Evolutionary conservation across 2,113 vertebrate genomes (phyloP), one percentile per base, ranked within the genome.

Genomic region (Fulica atra): DNA sequence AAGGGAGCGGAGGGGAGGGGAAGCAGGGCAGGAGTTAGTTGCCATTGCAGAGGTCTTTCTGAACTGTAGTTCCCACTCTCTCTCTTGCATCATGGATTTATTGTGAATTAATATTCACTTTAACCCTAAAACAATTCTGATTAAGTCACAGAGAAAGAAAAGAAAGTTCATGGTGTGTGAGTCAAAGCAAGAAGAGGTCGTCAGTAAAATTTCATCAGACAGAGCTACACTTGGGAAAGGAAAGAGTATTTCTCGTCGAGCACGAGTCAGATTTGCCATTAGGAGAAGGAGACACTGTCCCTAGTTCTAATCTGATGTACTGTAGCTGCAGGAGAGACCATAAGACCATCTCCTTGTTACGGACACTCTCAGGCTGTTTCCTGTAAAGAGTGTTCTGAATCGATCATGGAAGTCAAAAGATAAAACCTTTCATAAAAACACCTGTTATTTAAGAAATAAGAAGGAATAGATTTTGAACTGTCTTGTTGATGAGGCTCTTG

Each of bases 231-330:
- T 90, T 57, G 57, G 60, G 38, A 46, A 36, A n/a, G 21, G 40
- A 42, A 59, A 36, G 31, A 26, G 19, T 10, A 0, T 65, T 82
- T 90, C 85, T 76, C 0, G 0, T 24, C 2, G 4, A 21, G 17
- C 11, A 1, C 7, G 73, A 36, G 29, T 33, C 0, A 0, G 33
- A 2, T 31, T 71, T 4, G 2, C 38, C 24, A 3, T n/a, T 24
- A 56, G 36, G 59, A 40, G 36, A 20, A 38, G 56, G 40, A 82
- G 36, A 66, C 35, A 1, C 56, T 11, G 74, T 38, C 79, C 29
- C 54, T 54, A 4, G 0, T 28, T n/a, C 42, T 44, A 9, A 24
- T 25, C 69, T 46, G 40, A 38, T 16, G 66, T 48, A 3, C 38
- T 46, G 46, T 18, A 21, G 71, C 57, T 80, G 61, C 56, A 69